phyloP scores from a whole-genome alignment of 1,140 invertebrate species.

The Hycleus phaleratus region DNA sequence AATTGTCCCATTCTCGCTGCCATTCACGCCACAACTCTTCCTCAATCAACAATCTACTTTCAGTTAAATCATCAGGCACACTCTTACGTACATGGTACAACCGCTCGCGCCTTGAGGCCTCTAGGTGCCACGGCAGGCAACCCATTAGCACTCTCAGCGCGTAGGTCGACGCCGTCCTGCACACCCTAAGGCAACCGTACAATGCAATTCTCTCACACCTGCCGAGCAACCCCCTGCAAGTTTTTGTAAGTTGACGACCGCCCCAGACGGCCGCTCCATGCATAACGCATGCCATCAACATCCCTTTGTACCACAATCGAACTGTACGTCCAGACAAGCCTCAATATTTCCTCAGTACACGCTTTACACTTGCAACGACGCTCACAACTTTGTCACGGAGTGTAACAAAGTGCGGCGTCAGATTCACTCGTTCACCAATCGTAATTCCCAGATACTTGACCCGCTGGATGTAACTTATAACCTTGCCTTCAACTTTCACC shows the following conservation, averaged over 20 bases:
- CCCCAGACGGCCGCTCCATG: no score
- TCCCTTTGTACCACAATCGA: no score
- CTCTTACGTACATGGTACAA: not conserved
- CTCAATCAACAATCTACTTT: not conserved
- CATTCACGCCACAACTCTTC: not conserved
- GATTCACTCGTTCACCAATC: no score
- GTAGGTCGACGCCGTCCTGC: conserved; percentile 23
- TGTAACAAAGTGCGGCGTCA: no score
- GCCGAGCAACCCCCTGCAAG: not conserved
- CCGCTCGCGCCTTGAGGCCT: not conserved
- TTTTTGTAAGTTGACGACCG: no score
- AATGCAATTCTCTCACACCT: conserved; percentile 24
- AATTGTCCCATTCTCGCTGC: conserved; percentile 2
- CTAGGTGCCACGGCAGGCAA: conserved; percentile 16
- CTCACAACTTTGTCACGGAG: no score
- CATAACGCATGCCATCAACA: not conserved
- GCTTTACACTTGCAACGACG: no score
- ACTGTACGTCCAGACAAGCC: no score
- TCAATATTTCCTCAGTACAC: no score
- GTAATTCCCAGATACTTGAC: conserved; percentile 11
- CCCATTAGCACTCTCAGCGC: conserved; percentile 19
- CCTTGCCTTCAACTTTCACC: not conserved
- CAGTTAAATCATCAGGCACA: no score
- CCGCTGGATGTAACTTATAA: not conserved
- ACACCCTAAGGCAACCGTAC: conserved; percentile 17